Conservation (phyloP, 2,888 invertebrate species). For the Agapostemon virescens region DNA sequence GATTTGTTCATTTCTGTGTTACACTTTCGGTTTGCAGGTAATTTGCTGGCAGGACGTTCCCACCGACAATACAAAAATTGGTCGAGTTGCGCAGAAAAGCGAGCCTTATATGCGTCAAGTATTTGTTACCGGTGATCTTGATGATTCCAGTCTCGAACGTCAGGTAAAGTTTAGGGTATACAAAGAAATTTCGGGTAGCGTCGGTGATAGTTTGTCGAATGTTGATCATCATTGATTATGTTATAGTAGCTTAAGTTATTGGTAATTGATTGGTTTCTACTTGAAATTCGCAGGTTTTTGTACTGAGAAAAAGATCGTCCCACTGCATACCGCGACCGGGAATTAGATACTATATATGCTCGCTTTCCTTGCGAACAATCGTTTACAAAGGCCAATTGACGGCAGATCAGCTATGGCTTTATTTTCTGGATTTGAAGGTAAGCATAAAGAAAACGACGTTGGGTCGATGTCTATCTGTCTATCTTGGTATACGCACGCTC, state of each 20-base stretch:
- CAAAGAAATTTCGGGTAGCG: neutral
- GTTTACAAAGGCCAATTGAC: slow-evolving; percentile 99
- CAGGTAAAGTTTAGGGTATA: slow-evolving; percentile 82
- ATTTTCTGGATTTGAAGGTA: slow-evolving; percentile 84
- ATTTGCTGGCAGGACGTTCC: slow-evolving; percentile 97
- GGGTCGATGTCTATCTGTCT: neutral
- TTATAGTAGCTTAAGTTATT: no score
- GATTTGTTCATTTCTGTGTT: no score
- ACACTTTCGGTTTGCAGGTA: slow-evolving; percentile 81
- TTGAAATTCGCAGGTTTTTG: slow-evolving; percentile 87
- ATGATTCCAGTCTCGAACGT: slow-evolving; percentile 81
- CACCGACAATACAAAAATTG: slow-evolving; percentile 91
- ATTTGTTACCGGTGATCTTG: slow-evolving; percentile 87
- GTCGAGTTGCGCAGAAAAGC: slow-evolving; percentile 94
- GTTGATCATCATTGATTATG: no score
- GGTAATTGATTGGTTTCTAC: neutral
- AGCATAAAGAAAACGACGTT: neutral
- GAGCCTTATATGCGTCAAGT: slow-evolving; percentile 99
- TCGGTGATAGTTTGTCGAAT: neutral
- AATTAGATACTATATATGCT: slow-evolving; percentile 97
- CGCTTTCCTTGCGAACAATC: slow-evolving; percentile 92
- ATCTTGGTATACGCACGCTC: neutral
- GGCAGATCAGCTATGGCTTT: slow-evolving; percentile 94
- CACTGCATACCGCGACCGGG: slow-evolving; percentile 93
- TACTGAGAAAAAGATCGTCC: slow-evolving; percentile 95